Evolutionary conservation across 2,113 vertebrate genomes (phyloP), one percentile per base, ranked within the genome.

Genomic region (Grammomys dolichurus): DNA sequence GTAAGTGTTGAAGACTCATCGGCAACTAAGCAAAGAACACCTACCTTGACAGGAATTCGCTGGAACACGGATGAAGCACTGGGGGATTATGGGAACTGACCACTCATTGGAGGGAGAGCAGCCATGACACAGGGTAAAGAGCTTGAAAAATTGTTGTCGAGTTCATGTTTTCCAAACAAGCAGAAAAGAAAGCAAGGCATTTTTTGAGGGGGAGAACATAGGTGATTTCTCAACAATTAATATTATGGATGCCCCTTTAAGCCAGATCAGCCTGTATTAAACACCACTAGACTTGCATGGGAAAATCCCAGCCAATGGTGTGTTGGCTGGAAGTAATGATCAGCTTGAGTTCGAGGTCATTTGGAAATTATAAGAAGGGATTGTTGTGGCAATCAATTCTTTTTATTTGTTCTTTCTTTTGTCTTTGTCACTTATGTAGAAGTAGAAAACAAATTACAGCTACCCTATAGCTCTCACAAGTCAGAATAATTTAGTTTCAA

Each of bases 401-500:
- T 98, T 98, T 98, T 97, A 98, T 98, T 98, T 98, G 65, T 97
- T 98, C 93, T 97, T 98, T 98, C 94, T 97, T 98, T 97, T 98
- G 94, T 96, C 96, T 98, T 97, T 98, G 96, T 98, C 97, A 98
- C 95, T 97, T 98, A 98, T 1, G 13, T 40, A 98, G 97, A 98
- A 98, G 97, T 78, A 98, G 96, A 98, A 98, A 98, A 98, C 95
- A 98, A 98, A 98, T 98, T 97, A 98, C 60, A 97, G 96, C 60
- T 98, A 98, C 96, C 93, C 91, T 97, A 51, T 98, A 98, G 98
- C 98, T 98, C 96, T 98, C 97, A 97, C 95, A 97, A 98, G 98
- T 98, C 98, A 97, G 97, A 97, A 98, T 97, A 98, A 98, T 98
- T 98, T 98, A 98, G 97, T 99, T 99, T 98, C 98, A 98, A 98